Evolutionary conservation across 2,797 vertebrate genomes (phyloP), one percentile per base, ranked within the genome.

Genomic region (Macropodus opercularis): DNA sequence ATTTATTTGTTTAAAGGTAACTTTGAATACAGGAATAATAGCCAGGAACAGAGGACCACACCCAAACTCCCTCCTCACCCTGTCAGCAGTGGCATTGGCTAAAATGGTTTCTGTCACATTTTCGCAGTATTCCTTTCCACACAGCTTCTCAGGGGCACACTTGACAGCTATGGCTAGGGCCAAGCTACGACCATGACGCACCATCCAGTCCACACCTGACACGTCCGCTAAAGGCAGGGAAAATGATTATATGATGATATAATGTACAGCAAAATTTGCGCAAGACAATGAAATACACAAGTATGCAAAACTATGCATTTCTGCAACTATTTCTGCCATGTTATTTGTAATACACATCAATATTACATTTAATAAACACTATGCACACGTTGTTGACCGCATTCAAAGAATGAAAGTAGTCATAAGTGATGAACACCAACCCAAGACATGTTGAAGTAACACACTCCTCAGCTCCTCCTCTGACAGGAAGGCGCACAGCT

Each of bases 201-300:
- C 96, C 97, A 99, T 99, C 98, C 98, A 99, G 90, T 99, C 97
- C 14, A 99, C 94, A 41, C 96, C 97, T 0, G 96, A 97, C 54
- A 96, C 56, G 0, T 98, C 96, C 39, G 96, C 97, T 98, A 50
- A 14, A 72, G 39, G 34, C 36, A 60, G 53, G 23, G 1, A 42
- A 12, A 62, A 15, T 3, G 3, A 18, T 75, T 8, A 64, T 14
- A 26, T 56, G 1, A 10, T 27, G 31, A 9, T 22, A 17, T 46
- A n/a, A 32, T 15, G 18, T 8, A 52, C 6, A 53, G 43, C n/a
- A 19, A 5, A 32, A 19, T 40, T 27, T 21, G 22, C 24, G 19
- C 15, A 35, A 15, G n/a, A n/a, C n/a, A n/a, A n/a, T n/a, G n/a
- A n/a, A n/a, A n/a, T n/a, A n/a, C n/a, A n/a, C n/a, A n/a, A n/a